These are phyloP conservation scores for Philereme transversata DNA, from an alignment of 2,888 invertebrate genomes.

Conservation along the genomic window DNA sequence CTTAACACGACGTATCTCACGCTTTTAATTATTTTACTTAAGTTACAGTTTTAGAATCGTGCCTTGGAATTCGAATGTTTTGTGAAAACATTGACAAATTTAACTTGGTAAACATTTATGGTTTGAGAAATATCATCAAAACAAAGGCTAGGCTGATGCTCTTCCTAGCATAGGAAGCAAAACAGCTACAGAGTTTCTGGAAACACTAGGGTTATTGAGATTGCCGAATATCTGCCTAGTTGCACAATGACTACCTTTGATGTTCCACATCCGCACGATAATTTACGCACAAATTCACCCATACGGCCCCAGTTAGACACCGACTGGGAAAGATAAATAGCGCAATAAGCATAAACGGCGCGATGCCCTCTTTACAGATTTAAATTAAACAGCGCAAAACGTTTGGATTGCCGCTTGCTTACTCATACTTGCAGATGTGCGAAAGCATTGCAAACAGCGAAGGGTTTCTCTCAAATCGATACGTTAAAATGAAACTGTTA, in stretches of 20 bases:
- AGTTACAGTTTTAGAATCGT: conserved; percentile 15
- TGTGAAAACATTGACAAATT: conserved; percentile 19
- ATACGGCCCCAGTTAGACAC: conserved; percentile 20
- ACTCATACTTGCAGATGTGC: conserved; percentile 61
- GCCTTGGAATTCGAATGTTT: conserved; percentile 16
- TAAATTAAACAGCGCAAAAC: conserved; percentile 54
- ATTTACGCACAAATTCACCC: conserved; percentile 14
- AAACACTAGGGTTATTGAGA: neutral
- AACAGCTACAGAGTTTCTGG: neutral
- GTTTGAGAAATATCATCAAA: conserved; percentile 11
- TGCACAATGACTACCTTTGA: conserved; percentile 21
- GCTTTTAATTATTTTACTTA: conserved; percentile 19
- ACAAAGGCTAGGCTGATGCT: conserved; percentile 5
- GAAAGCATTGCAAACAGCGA: conserved; percentile 45
- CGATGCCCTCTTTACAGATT: conserved; percentile 52
- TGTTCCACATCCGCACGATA: conserved; percentile 32
- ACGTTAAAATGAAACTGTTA: conserved; percentile 58
- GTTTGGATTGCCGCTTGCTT: conserved; percentile 61
- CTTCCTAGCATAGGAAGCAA: neutral
- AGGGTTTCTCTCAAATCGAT: conserved; percentile 41
- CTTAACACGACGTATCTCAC: conserved; percentile 24
- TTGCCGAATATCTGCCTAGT: neutral
- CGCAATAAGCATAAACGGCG: conserved; percentile 38
- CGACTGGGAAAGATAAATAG: conserved; percentile 27
- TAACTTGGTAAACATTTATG: conserved; percentile 1